phyloP scores from a whole-genome alignment of 2,888 invertebrate genomes.

The Enoplolaimus lenunculus region DNA sequence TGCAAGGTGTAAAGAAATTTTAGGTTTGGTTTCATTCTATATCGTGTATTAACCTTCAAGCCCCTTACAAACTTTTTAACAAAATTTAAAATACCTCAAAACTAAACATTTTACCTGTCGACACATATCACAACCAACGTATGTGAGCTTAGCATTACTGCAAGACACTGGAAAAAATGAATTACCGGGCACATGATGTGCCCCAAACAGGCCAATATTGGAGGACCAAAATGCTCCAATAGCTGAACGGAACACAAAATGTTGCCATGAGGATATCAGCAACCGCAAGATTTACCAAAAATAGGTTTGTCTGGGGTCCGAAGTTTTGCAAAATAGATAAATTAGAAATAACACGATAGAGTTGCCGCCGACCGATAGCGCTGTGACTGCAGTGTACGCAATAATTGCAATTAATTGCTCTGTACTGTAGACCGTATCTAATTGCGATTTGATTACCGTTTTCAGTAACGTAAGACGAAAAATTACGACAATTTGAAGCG shows the following conservation, averaged over 20 bases:
- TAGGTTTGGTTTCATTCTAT: too few relatives aligned
- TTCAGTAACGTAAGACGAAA: too few relatives aligned
- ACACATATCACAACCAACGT: conserved; percentile 45
- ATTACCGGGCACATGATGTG: conserved; percentile 42
- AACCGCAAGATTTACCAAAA: conserved; percentile 43
- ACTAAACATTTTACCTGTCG: conserved; percentile 33
- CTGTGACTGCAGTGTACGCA: neutral
- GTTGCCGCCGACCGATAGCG: conserved; percentile 28
- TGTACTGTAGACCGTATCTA: too few relatives aligned
- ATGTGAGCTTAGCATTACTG: conserved; percentile 44
- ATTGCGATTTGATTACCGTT: too few relatives aligned
- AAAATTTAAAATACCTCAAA: too few relatives aligned
- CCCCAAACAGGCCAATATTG: conserved; percentile 45
- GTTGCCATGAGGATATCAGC: conserved; percentile 44
- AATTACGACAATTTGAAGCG: too few relatives aligned
- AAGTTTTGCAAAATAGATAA: too few relatives aligned
- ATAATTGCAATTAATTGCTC: conserved; percentile 2
- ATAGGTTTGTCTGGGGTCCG: conserved; percentile 45
- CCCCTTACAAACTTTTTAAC: too few relatives aligned
- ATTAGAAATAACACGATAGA: conserved; percentile 35
- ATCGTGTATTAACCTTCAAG: too few relatives aligned
- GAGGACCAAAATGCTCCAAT: conserved; percentile 43
- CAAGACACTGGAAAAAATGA: conserved; percentile 42
- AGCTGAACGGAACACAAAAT: conserved; percentile 45
- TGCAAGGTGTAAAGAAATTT: too few relatives aligned